Base-by-base conservation (phyloP, 2,888 invertebrate genomes). In the Caenorhabditis sp. region DNA sequence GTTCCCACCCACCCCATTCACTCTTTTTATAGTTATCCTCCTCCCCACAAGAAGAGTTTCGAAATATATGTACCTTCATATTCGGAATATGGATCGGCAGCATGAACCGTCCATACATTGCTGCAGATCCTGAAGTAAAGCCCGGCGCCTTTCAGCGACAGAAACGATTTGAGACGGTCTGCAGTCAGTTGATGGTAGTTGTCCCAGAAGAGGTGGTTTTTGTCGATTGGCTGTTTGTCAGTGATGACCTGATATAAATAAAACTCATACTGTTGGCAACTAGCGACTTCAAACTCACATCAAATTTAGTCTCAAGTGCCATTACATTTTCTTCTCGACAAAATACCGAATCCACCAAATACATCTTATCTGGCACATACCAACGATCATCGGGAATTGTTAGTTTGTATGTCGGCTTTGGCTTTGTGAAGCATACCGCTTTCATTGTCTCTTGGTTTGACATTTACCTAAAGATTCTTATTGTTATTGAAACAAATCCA, bases 311-410 rank as follows among this genome's bases (percentile, higher is more conserved):
- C n/a, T 28, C 35, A 8, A 56, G 13, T 1, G 6, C 3, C 3
- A 32, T 32, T 2, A 56, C 9, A 13, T 56, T 56, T 6, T 35
- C 22, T 13, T 35, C 18, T 4, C 60, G 18, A 22, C 40, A 60
- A 20, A 60, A 40, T 1, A 11, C 5, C 2, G 60, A 60, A 37
- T 37, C 60, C 18, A 60, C 37, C 4, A 40, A 20, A 22, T 60
- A 60, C 37, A 60, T 60, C 13, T 20, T n/a, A 22, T 60, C 60
- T 4, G 60, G 20, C 13, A 60, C 40, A 40, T 40, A 60, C 60
- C 60, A 60, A 2, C 20, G 37, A 15, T 60, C 60, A 8, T 13
- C 6, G 1, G 40, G 60, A 37, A 40, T 60, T 5, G 18, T 3
- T 1, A 60, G 4, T 22, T n/a, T 2, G 40, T 37, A 60, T 22